Evolutionary conservation across 2,113 vertebrate genomes (phyloP).

Genomic region (Rousettus leschenaultii): DNA sequence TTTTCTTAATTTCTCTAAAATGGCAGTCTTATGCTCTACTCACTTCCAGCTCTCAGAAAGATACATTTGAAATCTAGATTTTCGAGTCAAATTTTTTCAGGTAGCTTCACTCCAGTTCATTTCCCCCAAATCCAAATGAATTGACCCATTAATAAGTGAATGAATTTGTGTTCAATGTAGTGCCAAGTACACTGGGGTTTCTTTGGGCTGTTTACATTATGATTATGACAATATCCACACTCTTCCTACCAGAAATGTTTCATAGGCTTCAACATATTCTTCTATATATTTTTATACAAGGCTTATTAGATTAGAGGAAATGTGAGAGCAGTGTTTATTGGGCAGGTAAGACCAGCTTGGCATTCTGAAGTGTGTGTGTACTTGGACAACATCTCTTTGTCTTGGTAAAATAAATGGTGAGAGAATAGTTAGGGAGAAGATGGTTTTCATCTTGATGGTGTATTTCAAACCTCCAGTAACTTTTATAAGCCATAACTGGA

Average conservation of each 20-base stretch:
- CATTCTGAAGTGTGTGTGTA: neutral
- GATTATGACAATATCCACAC: neutral
- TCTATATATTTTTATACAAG: neutral
- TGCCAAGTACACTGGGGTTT: neutral
- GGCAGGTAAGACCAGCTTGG: neutral
- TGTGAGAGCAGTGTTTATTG: neutral
- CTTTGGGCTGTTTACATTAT: neutral
- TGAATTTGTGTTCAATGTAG: neutral
- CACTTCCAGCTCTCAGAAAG: neutral
- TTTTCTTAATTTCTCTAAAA: too few species aligned
- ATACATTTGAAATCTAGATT: neutral
- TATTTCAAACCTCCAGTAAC: neutral
- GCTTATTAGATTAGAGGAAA: neutral
- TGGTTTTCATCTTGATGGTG: neutral
- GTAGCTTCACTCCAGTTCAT: neutral
- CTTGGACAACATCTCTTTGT: neutral
- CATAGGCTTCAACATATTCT: neutral
- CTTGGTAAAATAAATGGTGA: neutral
- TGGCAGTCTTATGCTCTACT: neutral
- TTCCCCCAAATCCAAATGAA: neutral
- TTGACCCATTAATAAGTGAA: neutral
- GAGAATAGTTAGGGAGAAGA: neutral
- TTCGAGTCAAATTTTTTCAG: neutral
- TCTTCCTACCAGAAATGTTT: neutral
- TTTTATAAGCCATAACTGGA: neutral